These are phyloP conservation scores for Bungarus multicinctus DNA, from an alignment of 2,113 vertebrate species.

Conservation along the genomic window DNA sequence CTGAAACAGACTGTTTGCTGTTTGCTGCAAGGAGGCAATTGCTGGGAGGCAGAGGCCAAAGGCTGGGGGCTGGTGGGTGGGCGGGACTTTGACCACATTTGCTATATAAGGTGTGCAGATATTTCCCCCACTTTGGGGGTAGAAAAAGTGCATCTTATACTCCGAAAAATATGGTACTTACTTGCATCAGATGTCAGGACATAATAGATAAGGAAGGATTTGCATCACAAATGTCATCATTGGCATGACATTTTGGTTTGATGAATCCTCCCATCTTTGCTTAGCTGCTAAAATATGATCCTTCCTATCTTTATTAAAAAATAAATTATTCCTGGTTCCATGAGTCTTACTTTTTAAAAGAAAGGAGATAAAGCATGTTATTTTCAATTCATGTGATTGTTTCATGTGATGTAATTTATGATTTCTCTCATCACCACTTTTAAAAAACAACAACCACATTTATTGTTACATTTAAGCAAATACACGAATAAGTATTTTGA, in stretches of 20 bases:
- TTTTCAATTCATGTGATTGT: background rate
- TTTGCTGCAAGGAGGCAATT: too few species aligned
- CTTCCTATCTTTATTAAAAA: background rate
- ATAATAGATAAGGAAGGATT: background rate
- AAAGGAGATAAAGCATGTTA: background rate
- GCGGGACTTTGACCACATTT: too few species aligned
- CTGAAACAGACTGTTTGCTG: too few species aligned
- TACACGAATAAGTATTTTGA: background rate
- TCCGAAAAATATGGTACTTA: background rate
- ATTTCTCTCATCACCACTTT: background rate
- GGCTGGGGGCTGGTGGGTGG: too few species aligned
- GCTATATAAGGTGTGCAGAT: too few species aligned
- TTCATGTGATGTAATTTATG: background rate
- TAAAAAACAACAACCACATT: background rate
- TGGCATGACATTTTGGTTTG: background rate
- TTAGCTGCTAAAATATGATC: background rate
- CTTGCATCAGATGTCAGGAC: background rate
- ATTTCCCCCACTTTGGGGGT: too few species aligned
- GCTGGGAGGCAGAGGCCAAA: too few species aligned
- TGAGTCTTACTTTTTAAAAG: background rate
- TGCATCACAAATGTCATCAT: background rate
- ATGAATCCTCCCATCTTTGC: background rate
- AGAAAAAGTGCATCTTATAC: too few species aligned
- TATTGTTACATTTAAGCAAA: background rate
- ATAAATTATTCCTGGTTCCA: background rate